A percentile compares a stretch with the other conserved stretches of the same genome.
phyloP scores from a whole-genome alignment of 1,140 invertebrate species.

The Solen grandis region DNA sequence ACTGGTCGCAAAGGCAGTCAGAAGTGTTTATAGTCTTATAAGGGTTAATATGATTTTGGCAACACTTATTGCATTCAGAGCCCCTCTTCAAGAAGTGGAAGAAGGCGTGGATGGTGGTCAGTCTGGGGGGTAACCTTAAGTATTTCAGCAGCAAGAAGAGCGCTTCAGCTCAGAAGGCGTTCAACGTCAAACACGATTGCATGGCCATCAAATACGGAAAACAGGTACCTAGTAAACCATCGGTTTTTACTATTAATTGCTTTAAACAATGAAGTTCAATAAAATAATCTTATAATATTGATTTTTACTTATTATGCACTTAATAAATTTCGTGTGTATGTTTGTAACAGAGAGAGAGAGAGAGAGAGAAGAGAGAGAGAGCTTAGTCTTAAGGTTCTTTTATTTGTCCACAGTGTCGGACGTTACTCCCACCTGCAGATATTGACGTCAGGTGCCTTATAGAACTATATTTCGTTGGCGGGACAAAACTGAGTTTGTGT shows the following conservation, averaged over 20 bases:
- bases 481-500: conserved; percentile 56
- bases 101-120: conserved; percentile 59
- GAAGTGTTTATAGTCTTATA: no score
- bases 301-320: no score
- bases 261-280: no score
- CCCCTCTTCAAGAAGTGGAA: conserved; percentile 64
- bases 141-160: conserved; percentile 55
- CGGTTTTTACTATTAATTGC: no score
- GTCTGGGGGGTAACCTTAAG: conserved; percentile 58
- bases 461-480: conserved; percentile 59
- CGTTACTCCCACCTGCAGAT: conserved; percentile 56
- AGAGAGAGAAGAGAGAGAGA: no score
- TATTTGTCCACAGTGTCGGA: conserved; percentile 59
- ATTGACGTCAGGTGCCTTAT: conserved; percentile 57
- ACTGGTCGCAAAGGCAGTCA: no score
- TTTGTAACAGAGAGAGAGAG: no score
- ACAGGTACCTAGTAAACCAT: conserved; percentile 45
- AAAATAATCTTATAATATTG: no score
- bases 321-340: no score
- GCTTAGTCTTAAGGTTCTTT: no score
- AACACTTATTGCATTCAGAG: conserved; percentile 50
- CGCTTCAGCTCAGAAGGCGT: conserved; percentile 51
- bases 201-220: conserved; percentile 59
- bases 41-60: no score
- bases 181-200: conserved; percentile 58